These are phyloP conservation scores for Elmis aenea DNA, from an alignment of 2,888 invertebrate genomes.

Conservation along the genomic window DNA sequence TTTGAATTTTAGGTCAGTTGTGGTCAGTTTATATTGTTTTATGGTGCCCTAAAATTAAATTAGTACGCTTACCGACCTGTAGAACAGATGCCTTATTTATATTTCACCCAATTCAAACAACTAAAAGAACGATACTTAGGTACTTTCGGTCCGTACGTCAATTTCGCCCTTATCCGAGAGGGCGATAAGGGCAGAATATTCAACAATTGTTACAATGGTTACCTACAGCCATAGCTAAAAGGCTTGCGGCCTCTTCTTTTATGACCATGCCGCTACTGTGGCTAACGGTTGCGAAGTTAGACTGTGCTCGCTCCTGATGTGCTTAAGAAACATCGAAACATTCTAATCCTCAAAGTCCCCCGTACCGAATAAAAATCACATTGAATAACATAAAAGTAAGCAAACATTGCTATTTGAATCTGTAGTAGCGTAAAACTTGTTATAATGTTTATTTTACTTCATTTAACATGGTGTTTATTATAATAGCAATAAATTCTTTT, in stretches of 20 bases:
- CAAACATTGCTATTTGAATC: slow-evolving; percentile 44
- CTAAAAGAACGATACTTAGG: slow-evolving; percentile 9
- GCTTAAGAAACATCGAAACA: slow-evolving; percentile 17
- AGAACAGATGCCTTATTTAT: slow-evolving; percentile 12
- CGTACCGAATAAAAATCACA: slow-evolving; percentile 41
- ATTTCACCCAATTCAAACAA: slow-evolving; percentile 7
- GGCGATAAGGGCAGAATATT: slow-evolving; percentile 17
- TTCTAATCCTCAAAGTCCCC: slow-evolving; percentile 25
- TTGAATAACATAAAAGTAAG: slow-evolving; percentile 42
- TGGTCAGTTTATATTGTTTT: slow-evolving; percentile 29
- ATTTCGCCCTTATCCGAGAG: slow-evolving; percentile 16
- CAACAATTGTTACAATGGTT: slow-evolving; percentile 20
- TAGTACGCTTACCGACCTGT: slow-evolving; percentile 12
- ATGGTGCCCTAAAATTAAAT: slow-evolving; percentile 24
- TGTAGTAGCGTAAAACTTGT: slow-evolving; percentile 43
- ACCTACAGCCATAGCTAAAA: slow-evolving; percentile 24
- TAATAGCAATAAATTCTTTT: too few species aligned
- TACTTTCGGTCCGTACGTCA: slow-evolving; percentile 9
- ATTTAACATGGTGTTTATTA: too few species aligned
- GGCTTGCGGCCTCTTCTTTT: slow-evolving; percentile 29
- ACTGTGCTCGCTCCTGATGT: slow-evolving; percentile 1
- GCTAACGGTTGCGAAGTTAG: slow-evolving; percentile 17
- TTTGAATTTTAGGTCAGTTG: slow-evolving; percentile 19
- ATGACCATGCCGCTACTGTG: slow-evolving; percentile 26
- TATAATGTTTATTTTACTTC: slow-evolving; percentile 43